Evolutionary conservation across 2,797 vertebrate genomes (phyloP).

Genomic region (Liasis olivaceus): DNA sequence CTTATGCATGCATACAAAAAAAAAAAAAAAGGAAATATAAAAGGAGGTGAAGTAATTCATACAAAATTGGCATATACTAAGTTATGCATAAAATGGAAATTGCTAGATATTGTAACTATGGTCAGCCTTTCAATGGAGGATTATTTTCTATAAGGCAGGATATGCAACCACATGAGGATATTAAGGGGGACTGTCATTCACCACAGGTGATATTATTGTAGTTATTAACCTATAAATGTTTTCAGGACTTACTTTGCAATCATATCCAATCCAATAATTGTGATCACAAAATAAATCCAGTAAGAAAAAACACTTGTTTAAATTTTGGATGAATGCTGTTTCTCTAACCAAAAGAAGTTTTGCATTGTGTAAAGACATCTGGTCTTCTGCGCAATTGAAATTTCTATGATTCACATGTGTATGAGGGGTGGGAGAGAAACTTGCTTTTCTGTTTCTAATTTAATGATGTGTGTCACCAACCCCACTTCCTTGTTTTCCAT

Average conservation of each 20-base stretch:
- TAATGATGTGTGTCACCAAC: background rate
- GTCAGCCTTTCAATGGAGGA: background rate
- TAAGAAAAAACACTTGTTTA: background rate
- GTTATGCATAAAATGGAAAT: background rate
- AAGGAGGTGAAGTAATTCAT: background rate
- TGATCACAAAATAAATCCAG: background rate
- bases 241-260: background rate
- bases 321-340: background rate
- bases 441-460: background rate
- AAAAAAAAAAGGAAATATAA: background rate
- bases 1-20: background rate
- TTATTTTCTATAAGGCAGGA: background rate
- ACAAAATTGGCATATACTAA: background rate
- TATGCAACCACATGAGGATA: background rate
- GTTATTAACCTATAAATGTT: background rate
- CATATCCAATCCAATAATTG: background rate
- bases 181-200: background rate
- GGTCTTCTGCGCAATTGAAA: background rate
- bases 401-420: background rate
- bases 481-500: accelerated
- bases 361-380: background rate
- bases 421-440: background rate
- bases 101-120: background rate
- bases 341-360: background rate
- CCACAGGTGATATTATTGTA: background rate